These are phyloP conservation scores for Acanthosepion pharaonis DNA, from an alignment of 2,888 invertebrate genomes.

Conservation along the genomic window DNA sequence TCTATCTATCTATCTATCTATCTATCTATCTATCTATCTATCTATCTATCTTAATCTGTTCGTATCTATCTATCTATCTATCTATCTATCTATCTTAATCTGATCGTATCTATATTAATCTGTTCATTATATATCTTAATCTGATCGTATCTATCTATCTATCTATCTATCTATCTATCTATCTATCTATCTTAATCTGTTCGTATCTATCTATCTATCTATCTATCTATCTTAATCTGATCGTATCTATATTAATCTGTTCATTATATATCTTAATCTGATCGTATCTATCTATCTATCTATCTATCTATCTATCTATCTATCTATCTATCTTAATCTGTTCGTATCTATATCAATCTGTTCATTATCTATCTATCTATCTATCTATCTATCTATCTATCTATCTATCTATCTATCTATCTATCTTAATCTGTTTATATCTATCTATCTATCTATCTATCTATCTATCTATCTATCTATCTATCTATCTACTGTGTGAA, in stretches of 20 bases:
- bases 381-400: not conserved
- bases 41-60: not conserved
- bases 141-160: too few species aligned
- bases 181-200: too few species aligned
- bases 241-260: not conserved
- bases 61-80: not conserved
- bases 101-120: not conserved
- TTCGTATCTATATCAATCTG: not conserved
- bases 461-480: too few species aligned
- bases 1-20: too few species aligned
- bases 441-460: too few species aligned
- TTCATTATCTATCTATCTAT: not conserved
- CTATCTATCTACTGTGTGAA: too few species aligned
- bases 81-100: not conserved
- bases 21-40: too few species aligned
- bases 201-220: too few species aligned
- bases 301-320: not conserved
- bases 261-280: not conserved
- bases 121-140: not conserved
- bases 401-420: too few species aligned
- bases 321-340: not conserved
- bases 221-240: too few species aligned
- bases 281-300: not conserved
- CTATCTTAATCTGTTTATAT: too few species aligned
- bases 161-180: too few species aligned